Conservation (phyloP, 2,888 invertebrate species). For the Drosophila leonis region DNA sequence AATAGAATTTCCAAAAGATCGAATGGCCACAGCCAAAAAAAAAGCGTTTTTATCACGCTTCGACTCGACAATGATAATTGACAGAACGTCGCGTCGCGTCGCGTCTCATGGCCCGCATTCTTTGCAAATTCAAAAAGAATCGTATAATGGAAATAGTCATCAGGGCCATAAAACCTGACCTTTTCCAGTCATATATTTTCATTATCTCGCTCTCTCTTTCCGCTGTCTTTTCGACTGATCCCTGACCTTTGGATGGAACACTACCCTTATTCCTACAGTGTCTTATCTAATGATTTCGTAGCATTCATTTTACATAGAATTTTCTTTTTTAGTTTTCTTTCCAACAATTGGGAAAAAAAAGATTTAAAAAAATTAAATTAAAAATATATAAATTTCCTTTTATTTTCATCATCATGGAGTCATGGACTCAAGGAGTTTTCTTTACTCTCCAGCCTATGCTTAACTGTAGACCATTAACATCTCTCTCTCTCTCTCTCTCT, state of each 20-base stretch:
- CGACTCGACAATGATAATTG: slow-evolving; percentile 45
- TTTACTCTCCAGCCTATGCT: slow-evolving; percentile 30
- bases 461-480: slow-evolving; percentile 47
- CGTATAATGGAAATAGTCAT: slow-evolving; percentile 31
- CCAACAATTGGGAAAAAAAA: slow-evolving; percentile 23
- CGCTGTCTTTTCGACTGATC: slow-evolving; percentile 19
- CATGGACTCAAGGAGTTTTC: slow-evolving; percentile 21
- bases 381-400: slow-evolving; percentile 28
- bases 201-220: slow-evolving; percentile 1
- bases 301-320: slow-evolving; percentile 10
- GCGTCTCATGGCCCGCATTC: slow-evolving; percentile 49
- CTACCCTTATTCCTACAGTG: slow-evolving; percentile 12
- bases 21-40: slow-evolving; percentile 32
- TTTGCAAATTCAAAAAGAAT: slow-evolving; percentile 29
- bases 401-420: neutral
- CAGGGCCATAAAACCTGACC: slow-evolving; percentile 39
- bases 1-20: slow-evolving; percentile 68
- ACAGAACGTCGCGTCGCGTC: slow-evolving; percentile 29
- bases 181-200: slow-evolving; percentile 23
- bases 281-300: slow-evolving; percentile 23
- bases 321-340: neutral
- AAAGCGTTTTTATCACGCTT: slow-evolving; percentile 62
- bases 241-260: slow-evolving; percentile 20
- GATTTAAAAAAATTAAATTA: neutral
- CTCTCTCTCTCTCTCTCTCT: slow-evolving; percentile 27